Percentiles rank a stretch among this genome's conserved stretches.
Conservation (phyloP, 2,797 vertebrate genomes). For the Channallabes apus region DNA sequence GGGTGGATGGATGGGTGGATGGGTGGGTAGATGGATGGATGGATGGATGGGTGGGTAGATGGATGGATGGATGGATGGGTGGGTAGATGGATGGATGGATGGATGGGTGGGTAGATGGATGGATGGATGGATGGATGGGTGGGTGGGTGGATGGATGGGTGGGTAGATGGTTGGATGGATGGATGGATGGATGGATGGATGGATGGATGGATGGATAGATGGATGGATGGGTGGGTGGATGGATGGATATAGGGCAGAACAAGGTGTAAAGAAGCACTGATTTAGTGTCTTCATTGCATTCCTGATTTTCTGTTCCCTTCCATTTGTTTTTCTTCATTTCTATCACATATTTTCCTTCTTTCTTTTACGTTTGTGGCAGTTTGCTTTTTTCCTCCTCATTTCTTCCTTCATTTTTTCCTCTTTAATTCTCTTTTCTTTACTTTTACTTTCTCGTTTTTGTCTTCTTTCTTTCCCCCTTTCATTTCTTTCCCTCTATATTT, state of each 20-base stretch:
- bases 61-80: not conserved
- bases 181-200: no score
- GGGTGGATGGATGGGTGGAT: conserved; percentile 4
- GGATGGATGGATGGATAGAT: no score
- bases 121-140: no score
- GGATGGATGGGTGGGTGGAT: no score
- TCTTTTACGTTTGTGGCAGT: not conserved
- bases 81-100: not conserved
- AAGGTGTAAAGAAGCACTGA: no score
- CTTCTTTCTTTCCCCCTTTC: not conserved
- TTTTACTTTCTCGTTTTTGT: not conserved
- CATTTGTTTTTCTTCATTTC: not conserved
- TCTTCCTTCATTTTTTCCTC: not conserved
- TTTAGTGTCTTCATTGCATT: not conserved
- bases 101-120: no score
- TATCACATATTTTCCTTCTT: no score
- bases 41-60: not conserved
- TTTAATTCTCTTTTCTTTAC: not conserved
- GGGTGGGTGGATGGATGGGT: no score
- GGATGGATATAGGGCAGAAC: no score
- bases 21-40: no score
- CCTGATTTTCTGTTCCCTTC: not conserved
- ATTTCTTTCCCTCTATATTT: not conserved
- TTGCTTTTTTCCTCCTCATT: not conserved
- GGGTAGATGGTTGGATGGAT: no score